Conservation (phyloP, 1,140 invertebrate genomes). For the Trachymyrmex septentrionalis region DNA sequence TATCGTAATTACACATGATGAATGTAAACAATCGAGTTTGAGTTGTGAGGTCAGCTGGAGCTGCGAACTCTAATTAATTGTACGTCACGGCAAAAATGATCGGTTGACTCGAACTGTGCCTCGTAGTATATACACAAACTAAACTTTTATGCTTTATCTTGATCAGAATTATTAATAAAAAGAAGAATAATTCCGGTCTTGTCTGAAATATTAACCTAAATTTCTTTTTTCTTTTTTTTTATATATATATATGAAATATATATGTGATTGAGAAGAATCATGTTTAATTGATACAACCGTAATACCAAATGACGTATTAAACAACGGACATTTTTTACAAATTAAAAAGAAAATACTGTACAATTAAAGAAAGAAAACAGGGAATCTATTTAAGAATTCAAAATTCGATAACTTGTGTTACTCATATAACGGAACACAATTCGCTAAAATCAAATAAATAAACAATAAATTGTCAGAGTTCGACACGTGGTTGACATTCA, state of each 20-base stretch:
- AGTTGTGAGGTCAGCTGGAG: background rate
- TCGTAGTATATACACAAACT: slow-evolving; percentile 6
- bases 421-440: background rate
- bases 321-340: background rate
- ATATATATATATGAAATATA: too few species aligned
- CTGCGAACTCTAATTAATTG: background rate
- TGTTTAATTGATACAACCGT: background rate
- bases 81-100: background rate
- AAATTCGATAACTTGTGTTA: background rate
- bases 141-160: background rate
- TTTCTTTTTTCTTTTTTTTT: background rate
- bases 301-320: too few species aligned
- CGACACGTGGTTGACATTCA: background rate
- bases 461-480: background rate
- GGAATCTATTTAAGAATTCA: background rate
- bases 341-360: background rate
- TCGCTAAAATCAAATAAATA: slow-evolving; percentile 2
- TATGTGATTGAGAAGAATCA: too few species aligned
- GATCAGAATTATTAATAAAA: background rate
- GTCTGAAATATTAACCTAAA: background rate
- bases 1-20: background rate
- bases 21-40: background rate
- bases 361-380: background rate
- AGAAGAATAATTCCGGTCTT: background rate
- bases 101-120: background rate